phyloP scores from a whole-genome alignment of 2,888 invertebrate genomes.

The Amphimallon solstitiale region DNA sequence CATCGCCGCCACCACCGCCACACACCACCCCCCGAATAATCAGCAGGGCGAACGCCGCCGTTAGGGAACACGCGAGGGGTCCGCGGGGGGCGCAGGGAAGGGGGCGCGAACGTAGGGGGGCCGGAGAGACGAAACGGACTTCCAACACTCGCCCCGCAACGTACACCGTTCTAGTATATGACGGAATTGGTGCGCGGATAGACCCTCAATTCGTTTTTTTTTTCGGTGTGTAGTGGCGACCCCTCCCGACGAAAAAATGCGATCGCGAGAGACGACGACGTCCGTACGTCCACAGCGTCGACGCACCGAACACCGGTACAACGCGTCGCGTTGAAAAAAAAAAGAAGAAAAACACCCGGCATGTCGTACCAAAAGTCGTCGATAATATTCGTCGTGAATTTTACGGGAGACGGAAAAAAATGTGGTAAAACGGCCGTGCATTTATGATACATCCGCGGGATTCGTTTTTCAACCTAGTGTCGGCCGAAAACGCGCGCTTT shows the following conservation, averaged over 20 bases:
- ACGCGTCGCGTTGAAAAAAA: too few relatives aligned
- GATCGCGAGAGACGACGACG: constrained; percentile 16
- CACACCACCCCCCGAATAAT: background rate
- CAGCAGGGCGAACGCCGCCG: background rate
- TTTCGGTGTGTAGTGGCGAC: background rate
- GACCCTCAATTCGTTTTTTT: constrained; percentile 2
- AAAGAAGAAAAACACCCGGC: too few relatives aligned
- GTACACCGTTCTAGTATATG: constrained; percentile 6
- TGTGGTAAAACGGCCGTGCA: too few relatives aligned
- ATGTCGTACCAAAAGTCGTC: too few relatives aligned
- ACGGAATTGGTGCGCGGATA: background rate
- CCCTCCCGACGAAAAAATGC: constrained; percentile 7
- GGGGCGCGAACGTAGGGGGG: constrained; percentile 5
- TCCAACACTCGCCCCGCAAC: constrained; percentile 22
- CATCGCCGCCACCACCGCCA: constrained; percentile 3
- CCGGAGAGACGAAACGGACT: background rate
- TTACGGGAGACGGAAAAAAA: too few relatives aligned
- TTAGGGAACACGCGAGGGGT: background rate
- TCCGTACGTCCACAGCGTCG: background rate
- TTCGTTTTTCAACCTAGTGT: too few relatives aligned
- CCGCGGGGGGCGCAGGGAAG: background rate
- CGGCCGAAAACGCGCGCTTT: too few relatives aligned
- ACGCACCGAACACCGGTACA: too few relatives aligned
- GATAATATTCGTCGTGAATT: too few relatives aligned
- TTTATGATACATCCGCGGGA: too few relatives aligned